Evolutionary conservation across 1,140 invertebrate species (phyloP).

Genomic region (Pollicipes pollicipes): DNA sequence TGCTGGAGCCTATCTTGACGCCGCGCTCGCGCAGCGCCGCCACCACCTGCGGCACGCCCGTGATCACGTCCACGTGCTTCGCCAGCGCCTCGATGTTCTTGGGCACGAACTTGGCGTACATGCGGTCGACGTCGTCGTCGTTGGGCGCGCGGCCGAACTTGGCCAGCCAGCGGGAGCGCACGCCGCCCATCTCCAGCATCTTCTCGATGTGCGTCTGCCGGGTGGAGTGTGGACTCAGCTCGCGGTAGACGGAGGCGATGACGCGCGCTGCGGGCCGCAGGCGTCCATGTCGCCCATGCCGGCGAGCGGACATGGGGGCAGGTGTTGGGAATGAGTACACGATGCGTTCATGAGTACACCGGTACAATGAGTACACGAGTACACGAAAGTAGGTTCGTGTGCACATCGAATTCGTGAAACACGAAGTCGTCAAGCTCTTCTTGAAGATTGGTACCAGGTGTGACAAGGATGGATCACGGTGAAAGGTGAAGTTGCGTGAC

Average conservation of each 20-base stretch:
- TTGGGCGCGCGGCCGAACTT: constrained; percentile 13
- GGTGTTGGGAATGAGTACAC: too few species aligned
- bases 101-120: constrained; percentile 19
- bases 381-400: too few species aligned
- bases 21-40: constrained; percentile 10
- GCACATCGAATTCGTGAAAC: too few species aligned
- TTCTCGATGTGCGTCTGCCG: constrained; percentile 19
- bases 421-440: too few species aligned
- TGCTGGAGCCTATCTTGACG: constrained; percentile 14
- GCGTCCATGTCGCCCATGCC: too few species aligned
- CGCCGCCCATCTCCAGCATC: constrained; percentile 16
- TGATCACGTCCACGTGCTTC: constrained; percentile 13
- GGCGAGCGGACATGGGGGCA: background rate
- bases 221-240: background rate
- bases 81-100: constrained; percentile 12
- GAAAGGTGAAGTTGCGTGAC: too few species aligned
- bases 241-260: background rate
- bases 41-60: constrained; percentile 10
- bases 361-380: too few species aligned
- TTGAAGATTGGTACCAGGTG: too few species aligned
- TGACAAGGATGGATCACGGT: too few species aligned
- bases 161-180: constrained; percentile 14
- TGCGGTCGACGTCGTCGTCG: constrained; percentile 17
- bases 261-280: too few species aligned
- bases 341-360: too few species aligned